Evolutionary conservation across 1,140 invertebrate genomes (phyloP), one percentile per base, ranked within the genome.

Genomic region (Heliothis virescens): DNA sequence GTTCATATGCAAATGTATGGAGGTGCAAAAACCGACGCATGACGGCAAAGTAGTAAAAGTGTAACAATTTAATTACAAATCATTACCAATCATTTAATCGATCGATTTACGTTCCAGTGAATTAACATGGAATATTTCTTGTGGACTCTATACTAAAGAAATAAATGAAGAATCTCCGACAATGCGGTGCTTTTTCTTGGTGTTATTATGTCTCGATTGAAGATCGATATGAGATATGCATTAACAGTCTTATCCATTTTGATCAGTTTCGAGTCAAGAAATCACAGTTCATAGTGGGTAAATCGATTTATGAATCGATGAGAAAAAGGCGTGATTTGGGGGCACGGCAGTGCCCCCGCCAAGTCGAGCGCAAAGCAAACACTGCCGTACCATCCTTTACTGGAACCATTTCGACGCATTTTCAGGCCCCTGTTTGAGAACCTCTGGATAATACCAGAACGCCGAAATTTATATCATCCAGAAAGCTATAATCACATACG

Each of bases 21-120:
- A 79, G 76, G 79, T 65, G 79, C 73, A 84, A 85, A 85, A 80
- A 82, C 63, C 71, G 86, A 85, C 80, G 75, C 21, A 69, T 71
- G 76, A 80, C 59, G 55, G 52, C n/a, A 55, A 75, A 81, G 73
- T 79, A 86, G 89, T 91, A 92, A 92, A 89, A 92, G 90, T 92
- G 84, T 87, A 90, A 87, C 87, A 79, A 83, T 86, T 85, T 89
- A 90, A 90, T 89, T 85, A 75, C 67, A 75, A 81, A 59, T 60
- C 48, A 75, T 80, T 76, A 60, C 57, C 79, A 80, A 69, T 69
- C 50, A 78, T 67, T 59, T 69, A 69, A 81, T 74, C 77, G 69
- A 79, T 78, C 34, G 69, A 75, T 74, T 80, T 57, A 80, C 79
- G 79, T 85, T 84, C 81, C 79, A 74, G 65, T 82, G 71, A 75